Percentiles rank a stretch among this genome's conserved stretches.
Conservation (phyloP, 2,113 vertebrate genomes). For the Hemiprocne comata region DNA sequence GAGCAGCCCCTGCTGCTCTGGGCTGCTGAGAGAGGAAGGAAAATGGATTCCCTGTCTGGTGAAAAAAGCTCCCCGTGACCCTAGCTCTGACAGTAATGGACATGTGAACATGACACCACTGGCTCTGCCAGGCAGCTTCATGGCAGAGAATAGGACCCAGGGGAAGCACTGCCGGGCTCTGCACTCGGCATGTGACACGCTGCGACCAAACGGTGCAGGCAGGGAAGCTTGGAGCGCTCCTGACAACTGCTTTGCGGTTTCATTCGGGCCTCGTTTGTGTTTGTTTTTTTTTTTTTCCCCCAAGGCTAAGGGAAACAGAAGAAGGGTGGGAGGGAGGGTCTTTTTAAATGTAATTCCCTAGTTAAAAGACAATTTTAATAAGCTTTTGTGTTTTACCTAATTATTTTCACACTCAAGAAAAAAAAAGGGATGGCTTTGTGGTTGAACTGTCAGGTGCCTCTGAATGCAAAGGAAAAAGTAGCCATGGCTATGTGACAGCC, state of each 20-base stretch:
- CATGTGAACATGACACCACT: background rate
- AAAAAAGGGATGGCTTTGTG: background rate
- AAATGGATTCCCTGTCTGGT: background rate
- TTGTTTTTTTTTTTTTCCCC: background rate
- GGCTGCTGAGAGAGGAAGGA: background rate
- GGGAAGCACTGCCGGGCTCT: background rate
- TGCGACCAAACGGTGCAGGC: rapidly evolving
- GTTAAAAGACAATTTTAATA: background rate
- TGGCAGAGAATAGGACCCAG: rapidly evolving
- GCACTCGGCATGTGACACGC: rapidly evolving
- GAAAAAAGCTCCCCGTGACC: background rate
- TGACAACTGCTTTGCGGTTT: background rate
- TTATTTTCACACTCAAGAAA: background rate
- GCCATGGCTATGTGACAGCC: background rate
- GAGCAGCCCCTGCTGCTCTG: background rate
- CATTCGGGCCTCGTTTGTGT: background rate
- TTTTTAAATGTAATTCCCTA: background rate
- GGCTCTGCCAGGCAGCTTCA: background rate
- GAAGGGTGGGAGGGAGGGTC: no score
- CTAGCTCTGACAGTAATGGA: background rate
- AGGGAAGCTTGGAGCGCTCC: background rate
- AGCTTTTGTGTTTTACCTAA: background rate
- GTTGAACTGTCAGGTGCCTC: background rate
- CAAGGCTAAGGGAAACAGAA: background rate
- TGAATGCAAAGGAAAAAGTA: background rate